phyloP scores from a whole-genome alignment of 1,140 invertebrate genomes.

The Leptestheria dahalacensis region DNA sequence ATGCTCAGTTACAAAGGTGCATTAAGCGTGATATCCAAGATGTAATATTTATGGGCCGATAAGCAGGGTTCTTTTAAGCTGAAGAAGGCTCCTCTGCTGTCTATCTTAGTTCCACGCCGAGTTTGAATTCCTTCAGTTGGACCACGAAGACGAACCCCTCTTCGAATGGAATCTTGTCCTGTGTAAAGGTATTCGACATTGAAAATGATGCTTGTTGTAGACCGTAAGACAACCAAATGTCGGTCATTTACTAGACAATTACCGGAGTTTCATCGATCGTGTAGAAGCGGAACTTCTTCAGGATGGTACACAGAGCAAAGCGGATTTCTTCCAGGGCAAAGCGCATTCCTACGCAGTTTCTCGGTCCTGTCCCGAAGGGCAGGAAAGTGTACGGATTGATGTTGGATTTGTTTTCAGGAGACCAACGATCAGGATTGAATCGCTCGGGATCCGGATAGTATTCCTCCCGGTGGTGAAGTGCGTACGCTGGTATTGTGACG shows the following conservation, averaged over 20 bases:
- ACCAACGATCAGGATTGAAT: conserved; percentile 41
- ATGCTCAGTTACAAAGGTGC: too few species aligned
- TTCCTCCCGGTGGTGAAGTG: conserved; percentile 42
- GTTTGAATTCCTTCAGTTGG: not conserved
- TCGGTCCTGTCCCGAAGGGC: conserved; percentile 32
- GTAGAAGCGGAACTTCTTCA: conserved; percentile 12
- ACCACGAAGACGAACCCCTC: not conserved
- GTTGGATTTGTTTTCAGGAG: conserved; percentile 25
- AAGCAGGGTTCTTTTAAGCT: too few species aligned
- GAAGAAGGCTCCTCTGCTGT: too few species aligned
- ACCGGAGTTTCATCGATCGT: conserved; percentile 5
- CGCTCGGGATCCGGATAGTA: conserved; percentile 40
- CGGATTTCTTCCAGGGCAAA: conserved; percentile 23
- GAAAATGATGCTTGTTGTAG: not conserved
- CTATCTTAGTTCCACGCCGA: not conserved
- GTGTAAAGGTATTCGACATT: too few species aligned
- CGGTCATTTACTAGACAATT: not conserved
- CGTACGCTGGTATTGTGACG: conserved; percentile 41
- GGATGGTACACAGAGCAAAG: conserved; percentile 8
- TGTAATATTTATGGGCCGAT: too few species aligned
- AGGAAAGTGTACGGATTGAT: conserved; percentile 26
- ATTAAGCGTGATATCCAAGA: too few species aligned
- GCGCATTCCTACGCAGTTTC: conserved; percentile 32
- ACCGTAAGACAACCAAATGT: not conserved
- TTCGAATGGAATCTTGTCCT: not conserved